phyloP scores from a whole-genome alignment of 2,113 vertebrate genomes.

The Cathartes aura region DNA sequence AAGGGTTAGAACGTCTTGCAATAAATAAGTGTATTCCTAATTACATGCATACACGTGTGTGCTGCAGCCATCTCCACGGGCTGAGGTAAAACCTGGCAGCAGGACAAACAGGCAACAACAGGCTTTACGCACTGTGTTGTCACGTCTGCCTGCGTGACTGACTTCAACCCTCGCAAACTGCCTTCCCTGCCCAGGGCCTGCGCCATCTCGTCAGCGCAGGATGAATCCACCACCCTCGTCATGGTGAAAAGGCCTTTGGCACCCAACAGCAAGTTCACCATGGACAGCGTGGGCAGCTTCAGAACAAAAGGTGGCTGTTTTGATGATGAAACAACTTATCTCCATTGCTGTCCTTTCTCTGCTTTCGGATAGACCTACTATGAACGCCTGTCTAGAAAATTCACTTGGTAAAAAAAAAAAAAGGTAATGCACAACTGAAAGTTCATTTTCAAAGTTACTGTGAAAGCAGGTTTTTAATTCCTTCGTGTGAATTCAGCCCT shows the following conservation, averaged over 20 bases:
- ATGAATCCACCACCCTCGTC: neutral
- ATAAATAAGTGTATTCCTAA: neutral
- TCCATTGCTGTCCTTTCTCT: neutral
- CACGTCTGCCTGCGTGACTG: neutral
- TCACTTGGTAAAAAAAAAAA: neutral
- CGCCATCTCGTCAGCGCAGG: rapidly evolving
- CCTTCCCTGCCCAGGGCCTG: neutral
- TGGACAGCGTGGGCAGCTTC: neutral
- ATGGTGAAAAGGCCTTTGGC: neutral
- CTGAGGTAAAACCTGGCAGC: neutral
- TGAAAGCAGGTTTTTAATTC: neutral
- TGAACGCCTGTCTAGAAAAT: neutral
- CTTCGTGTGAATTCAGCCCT: neutral
- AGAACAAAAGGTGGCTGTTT: neutral
- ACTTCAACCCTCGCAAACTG: neutral
- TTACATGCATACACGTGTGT: rapidly evolving
- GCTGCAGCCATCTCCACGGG: neutral
- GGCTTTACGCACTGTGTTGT: neutral
- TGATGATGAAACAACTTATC: neutral
- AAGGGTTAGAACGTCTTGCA: neutral
- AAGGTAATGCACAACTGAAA: neutral
- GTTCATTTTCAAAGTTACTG: neutral
- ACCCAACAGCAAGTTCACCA: neutral
- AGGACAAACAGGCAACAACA: neutral
- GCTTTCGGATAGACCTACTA: neutral